Conservation (phyloP, 1,140 invertebrate species). For the Drosophila arizonae region DNA sequence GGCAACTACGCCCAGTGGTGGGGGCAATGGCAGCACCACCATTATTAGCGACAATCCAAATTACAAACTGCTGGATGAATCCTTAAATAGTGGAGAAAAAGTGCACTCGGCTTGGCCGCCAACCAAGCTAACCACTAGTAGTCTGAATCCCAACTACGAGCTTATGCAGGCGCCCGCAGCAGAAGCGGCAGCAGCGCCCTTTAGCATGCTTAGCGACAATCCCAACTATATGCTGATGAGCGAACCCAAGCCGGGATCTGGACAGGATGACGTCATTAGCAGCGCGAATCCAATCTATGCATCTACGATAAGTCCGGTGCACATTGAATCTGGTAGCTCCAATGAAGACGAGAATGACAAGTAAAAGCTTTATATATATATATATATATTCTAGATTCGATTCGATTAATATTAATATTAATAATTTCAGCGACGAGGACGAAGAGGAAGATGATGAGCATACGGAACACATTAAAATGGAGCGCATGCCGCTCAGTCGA, state of each 20-base stretch:
- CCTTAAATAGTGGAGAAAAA: slow-evolving; percentile 37
- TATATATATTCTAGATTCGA: too few relatives aligned
- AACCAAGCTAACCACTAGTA: slow-evolving; percentile 49
- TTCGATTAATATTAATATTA: background rate
- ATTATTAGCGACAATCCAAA: slow-evolving; percentile 71
- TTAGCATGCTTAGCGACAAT: slow-evolving; percentile 41
- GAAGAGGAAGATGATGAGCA: slow-evolving; percentile 54
- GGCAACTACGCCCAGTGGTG: slow-evolving; percentile 42
- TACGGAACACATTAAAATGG: slow-evolving; percentile 74
- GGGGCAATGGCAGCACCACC: slow-evolving; percentile 33
- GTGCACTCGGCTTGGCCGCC: background rate
- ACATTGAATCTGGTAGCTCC: slow-evolving; percentile 36
- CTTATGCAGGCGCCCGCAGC: slow-evolving; percentile 57
- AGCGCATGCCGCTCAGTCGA: slow-evolving; percentile 66
- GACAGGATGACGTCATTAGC: slow-evolving; percentile 15
- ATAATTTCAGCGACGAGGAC: slow-evolving; percentile 42
- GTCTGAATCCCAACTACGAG: slow-evolving; percentile 73
- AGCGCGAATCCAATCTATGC: slow-evolving; percentile 70
- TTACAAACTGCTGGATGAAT: slow-evolving; percentile 67
- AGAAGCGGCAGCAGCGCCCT: background rate
- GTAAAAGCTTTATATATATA: slow-evolving; percentile 6
- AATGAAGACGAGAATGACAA: slow-evolving; percentile 52
- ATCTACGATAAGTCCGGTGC: slow-evolving; percentile 44
- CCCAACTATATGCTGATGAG: slow-evolving; percentile 66
- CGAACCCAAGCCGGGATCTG: slow-evolving; percentile 30